Conservation (phyloP, 2,797 vertebrate species). For the Allobates femoralis region DNA sequence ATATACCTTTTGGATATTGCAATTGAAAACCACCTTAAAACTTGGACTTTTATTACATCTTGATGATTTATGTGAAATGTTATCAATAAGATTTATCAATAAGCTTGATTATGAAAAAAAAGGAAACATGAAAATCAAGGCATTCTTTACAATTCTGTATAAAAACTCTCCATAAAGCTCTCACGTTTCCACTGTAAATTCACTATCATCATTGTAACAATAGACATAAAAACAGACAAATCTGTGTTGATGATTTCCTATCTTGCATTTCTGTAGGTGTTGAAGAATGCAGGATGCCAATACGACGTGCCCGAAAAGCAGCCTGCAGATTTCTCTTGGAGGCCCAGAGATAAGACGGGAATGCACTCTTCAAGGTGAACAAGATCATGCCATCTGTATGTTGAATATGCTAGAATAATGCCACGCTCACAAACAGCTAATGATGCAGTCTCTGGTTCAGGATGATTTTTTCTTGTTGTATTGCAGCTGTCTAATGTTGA, state of each 20-base stretch:
- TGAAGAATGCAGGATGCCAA: conserved; percentile 43
- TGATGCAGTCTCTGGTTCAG: background rate
- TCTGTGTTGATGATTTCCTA: background rate
- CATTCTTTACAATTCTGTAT: too few relatives aligned
- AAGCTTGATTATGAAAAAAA: too few relatives aligned
- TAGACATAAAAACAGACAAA: background rate
- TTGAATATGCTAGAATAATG: background rate
- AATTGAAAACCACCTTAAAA: too few relatives aligned
- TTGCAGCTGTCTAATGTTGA: background rate
- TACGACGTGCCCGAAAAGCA: conserved; percentile 18
- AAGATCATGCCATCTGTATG: background rate
- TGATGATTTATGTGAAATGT: too few relatives aligned
- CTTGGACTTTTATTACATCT: too few relatives aligned
- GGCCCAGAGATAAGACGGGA: conserved; percentile 38
- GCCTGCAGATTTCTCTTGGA: conserved; percentile 23
- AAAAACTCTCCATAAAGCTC: too few relatives aligned
- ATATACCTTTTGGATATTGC: too few relatives aligned
- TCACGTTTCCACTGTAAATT: background rate
- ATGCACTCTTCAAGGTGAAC: conserved; percentile 47
- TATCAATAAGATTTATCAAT: too few relatives aligned
- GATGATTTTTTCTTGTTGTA: background rate
- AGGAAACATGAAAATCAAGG: too few relatives aligned
- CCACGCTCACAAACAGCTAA: background rate
- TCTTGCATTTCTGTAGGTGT: conserved; percentile 28
- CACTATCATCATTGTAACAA: background rate